phyloP scores from a whole-genome alignment of 2,113 vertebrate species.

The Pelodiscus sinensis region DNA sequence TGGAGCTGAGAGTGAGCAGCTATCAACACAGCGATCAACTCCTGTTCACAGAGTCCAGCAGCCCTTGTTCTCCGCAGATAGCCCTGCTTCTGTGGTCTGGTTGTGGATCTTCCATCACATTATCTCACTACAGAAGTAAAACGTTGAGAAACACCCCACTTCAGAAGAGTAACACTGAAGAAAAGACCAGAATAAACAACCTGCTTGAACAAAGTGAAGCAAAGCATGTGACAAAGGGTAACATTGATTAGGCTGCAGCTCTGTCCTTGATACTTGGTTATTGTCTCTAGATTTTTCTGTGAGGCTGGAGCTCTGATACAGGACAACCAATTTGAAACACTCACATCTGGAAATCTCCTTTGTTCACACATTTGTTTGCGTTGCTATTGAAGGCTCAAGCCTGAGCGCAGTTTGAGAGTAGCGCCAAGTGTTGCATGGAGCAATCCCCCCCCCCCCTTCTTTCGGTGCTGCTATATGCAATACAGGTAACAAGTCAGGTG shows the following conservation, averaged over 20 bases:
- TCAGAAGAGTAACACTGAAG: neutral
- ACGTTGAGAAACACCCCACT: neutral
- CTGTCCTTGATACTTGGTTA: neutral
- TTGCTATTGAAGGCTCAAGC: neutral
- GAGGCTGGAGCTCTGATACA: neutral
- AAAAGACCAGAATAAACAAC: neutral
- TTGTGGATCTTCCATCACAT: neutral
- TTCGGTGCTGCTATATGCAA: neutral
- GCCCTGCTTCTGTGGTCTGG: neutral
- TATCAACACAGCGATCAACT: too few species aligned
- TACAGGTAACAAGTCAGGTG: neutral
- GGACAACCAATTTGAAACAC: neutral
- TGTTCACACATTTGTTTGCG: fast-evolving
- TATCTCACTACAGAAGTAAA: neutral
- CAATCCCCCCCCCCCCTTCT: neutral
- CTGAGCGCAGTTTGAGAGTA: neutral
- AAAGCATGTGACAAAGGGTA: neutral
- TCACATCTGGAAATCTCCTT: neutral
- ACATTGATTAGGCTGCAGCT: neutral
- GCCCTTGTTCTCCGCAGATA: too few species aligned
- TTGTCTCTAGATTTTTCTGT: neutral
- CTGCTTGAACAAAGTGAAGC: neutral
- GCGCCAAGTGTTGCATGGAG: neutral
- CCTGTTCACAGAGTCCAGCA: too few species aligned
- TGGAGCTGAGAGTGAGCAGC: too few species aligned